These are phyloP conservation scores for Drosophila testacea DNA, from an alignment of 2,888 invertebrate species.

Conservation along the genomic window DNA sequence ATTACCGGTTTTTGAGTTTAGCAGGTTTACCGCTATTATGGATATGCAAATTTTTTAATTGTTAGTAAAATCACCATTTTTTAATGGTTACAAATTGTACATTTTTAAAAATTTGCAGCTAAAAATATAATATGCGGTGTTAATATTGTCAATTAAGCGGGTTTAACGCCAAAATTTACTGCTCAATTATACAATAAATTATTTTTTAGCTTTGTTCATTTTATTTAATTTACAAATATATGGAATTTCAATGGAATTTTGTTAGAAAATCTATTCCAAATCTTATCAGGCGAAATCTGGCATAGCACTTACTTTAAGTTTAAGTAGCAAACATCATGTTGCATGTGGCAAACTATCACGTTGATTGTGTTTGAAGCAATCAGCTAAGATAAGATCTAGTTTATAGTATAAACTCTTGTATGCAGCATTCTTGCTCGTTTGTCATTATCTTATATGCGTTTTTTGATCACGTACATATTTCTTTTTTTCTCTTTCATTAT, in stretches of 20 bases:
- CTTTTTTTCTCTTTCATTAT: slow-evolving; percentile 2
- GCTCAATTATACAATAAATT: background rate
- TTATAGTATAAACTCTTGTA: slow-evolving; percentile 30
- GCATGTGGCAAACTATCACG: slow-evolving; percentile 36
- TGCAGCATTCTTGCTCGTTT: slow-evolving; percentile 33
- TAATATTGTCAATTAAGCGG: background rate
- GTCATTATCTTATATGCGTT: slow-evolving; percentile 43
- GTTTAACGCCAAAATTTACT: background rate
- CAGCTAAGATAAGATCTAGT: slow-evolving; percentile 47
- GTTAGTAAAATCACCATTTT: background rate
- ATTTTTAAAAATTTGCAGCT: background rate
- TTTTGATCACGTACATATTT: slow-evolving; percentile 31
- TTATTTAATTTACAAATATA: background rate
- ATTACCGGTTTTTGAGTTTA: background rate
- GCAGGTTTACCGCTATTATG: background rate
- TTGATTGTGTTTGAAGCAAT: slow-evolving; percentile 22
- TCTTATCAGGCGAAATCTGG: slow-evolving; percentile 7
- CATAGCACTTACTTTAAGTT: slow-evolving; percentile 5
- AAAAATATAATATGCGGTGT: background rate
- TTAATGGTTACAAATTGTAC: background rate
- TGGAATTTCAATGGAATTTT: background rate
- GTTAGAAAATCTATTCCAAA: background rate
- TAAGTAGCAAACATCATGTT: slow-evolving; percentile 26
- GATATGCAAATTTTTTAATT: background rate
- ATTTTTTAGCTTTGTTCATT: background rate